phyloP scores from a whole-genome alignment of 2,888 invertebrate genomes.

The Herminia tarsipennalis region DNA sequence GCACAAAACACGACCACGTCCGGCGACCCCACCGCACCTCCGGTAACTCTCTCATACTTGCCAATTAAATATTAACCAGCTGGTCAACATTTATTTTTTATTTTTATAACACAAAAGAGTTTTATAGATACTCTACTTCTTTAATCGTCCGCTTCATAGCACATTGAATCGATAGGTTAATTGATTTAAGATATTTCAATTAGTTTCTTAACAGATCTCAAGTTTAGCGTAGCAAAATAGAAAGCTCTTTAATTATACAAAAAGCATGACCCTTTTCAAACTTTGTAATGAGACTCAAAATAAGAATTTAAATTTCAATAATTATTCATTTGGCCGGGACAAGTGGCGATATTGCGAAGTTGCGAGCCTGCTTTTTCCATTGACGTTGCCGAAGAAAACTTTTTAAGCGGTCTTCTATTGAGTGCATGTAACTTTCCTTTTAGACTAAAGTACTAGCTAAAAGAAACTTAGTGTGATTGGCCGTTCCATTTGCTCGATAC shows the following conservation, averaged over 20 bases:
- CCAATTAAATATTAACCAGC: conserved; percentile 46
- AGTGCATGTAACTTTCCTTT: conserved; percentile 74
- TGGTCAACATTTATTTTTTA: conserved; percentile 25
- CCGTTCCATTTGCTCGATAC: conserved; percentile 45
- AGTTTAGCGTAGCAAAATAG: conserved; percentile 50
- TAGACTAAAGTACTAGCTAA: conserved; percentile 54
- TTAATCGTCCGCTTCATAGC: too few species aligned
- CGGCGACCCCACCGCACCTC: conserved; percentile 34
- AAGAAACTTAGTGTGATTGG: conserved; percentile 62
- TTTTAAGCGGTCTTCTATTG: conserved; percentile 66
- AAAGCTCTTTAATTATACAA: conserved; percentile 64
- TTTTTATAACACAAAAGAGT: not conserved
- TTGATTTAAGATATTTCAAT: conserved; percentile 43
- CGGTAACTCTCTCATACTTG: conserved; percentile 34
- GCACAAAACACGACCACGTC: conserved; percentile 63
- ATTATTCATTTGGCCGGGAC: conserved; percentile 66
- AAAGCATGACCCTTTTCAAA: conserved; percentile 63
- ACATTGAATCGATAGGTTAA: conserved; percentile 34
- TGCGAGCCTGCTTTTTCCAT: conserved; percentile 55
- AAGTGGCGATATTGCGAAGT: conserved; percentile 71
- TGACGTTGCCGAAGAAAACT: conserved; percentile 58
- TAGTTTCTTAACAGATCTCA: conserved; percentile 37
- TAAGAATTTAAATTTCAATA: conserved; percentile 68
- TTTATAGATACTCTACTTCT: too few species aligned
- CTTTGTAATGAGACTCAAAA: conserved; percentile 63